A percentile compares a stretch with the other conserved stretches of the same genome.
phyloP scores from a whole-genome alignment of 2,797 vertebrate species.

The Lacerta bilineata region DNA sequence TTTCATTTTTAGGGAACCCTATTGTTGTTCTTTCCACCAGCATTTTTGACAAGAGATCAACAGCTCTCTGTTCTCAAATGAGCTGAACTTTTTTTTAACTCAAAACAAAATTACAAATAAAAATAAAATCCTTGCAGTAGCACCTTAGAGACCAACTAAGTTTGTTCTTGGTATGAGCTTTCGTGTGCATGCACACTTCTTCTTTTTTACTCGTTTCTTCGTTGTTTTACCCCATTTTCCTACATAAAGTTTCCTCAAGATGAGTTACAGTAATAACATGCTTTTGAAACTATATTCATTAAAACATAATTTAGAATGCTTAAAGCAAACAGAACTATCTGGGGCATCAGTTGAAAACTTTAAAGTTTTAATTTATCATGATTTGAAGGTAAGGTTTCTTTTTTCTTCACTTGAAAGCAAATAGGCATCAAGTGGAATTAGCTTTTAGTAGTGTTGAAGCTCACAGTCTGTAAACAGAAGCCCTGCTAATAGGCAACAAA shows the following conservation, averaged over 20 bases:
- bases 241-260: background rate
- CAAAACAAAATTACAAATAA: too few species aligned
- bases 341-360: background rate
- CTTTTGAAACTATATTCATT: background rate
- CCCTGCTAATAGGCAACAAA: background rate
- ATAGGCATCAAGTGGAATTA: background rate
- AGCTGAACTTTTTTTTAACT: background rate
- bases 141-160: too few species aligned
- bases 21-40: background rate
- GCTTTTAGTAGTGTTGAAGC: background rate
- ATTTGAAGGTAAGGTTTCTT: background rate
- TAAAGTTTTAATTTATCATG: background rate
- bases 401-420: background rate
- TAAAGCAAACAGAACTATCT: background rate
- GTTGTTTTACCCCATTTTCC: background rate
- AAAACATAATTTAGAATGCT: background rate
- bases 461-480: background rate
- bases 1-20: rapidly evolving
- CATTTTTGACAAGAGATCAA: background rate
- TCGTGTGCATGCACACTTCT: too few species aligned
- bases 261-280: background rate
- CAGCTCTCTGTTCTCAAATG: constrained; percentile 16
- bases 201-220: background rate
- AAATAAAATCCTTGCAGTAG: too few species aligned
- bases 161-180: too few species aligned